Evolutionary conservation across 2,888 invertebrate species (phyloP), one percentile per base, ranked within the genome.

Genomic region (Aricia artaxerxes): DNA sequence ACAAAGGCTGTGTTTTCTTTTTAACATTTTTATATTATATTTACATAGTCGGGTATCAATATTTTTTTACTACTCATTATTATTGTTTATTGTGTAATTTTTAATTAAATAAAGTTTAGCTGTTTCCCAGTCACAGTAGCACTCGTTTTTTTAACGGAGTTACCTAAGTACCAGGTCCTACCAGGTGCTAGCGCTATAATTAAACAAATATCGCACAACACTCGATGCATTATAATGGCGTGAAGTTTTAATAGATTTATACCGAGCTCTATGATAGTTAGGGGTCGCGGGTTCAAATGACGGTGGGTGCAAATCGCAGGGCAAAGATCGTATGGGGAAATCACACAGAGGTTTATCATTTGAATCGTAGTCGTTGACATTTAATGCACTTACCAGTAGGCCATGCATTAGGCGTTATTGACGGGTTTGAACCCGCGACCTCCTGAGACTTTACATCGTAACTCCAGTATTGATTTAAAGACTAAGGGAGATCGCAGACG

Each of bases 281-380:
- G 35, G 53, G 76, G 76, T 57, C 76, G 53, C 35, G 35, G 76
- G 76, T 13, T 76, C 76, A 57, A 57, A 31, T 53, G 24, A 49
- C 11, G 24, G 75, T 49, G 49, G 76, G 49, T 49, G 75, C 76
- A 53, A 76, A 76, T 76, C 76, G 53, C 13, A 35, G 76, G 53
- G 76, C 76, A 76, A 57, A 76, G 76, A 31, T 76, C 53, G 13
- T 35, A 57, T 75, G 75, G 24, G 31, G 76, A 76, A 76, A 76
- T 76, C 53, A 75, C 24, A 40, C 49, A 76, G 31, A 24, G 11
- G 76, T 57, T 69, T 69, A 69, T 69, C 69, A 69, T 69, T 69
- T 38, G 38, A 69, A 38, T 35, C 69, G 69, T 69, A 38, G 69
- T 69, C 24, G 38, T 69, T 69, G 69, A 69, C 69, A 69, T 69